Conservation (phyloP, 30 jellyfish, hydroid and myxozoan species). For the Turritopsis dohrnii region DNA sequence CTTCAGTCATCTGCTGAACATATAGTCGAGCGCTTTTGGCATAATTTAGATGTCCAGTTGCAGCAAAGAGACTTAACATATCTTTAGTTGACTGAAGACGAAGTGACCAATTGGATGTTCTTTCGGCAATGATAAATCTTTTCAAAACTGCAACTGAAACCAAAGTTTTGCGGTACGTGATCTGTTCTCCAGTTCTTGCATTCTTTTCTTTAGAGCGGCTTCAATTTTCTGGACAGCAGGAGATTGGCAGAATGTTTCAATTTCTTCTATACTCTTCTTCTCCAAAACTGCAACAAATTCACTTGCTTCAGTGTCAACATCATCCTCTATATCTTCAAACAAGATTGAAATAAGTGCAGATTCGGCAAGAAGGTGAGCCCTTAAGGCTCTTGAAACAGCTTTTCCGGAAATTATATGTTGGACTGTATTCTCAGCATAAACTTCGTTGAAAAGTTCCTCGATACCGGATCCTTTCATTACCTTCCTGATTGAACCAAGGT, state of each 20-base stretch:
- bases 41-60: constrained; percentile 49
- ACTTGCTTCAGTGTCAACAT: neutral
- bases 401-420: constrained; percentile 49
- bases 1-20: constrained; percentile 28
- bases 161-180: constrained; percentile 48
- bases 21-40: constrained; percentile 45
- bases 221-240: neutral
- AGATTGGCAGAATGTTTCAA: neutral
- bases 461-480: constrained; percentile 59
- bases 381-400: constrained; percentile 50
- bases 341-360: constrained; percentile 40
- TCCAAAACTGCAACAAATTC: neutral
- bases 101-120: constrained; percentile 49
- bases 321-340: constrained; percentile 17
- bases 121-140: constrained; percentile 40
- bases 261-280: neutral
- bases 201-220: neutral
- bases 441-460: constrained; percentile 51
- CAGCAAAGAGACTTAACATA: constrained; percentile 60
- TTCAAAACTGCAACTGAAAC: constrained; percentile 24
- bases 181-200: neutral
- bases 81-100: constrained; percentile 27
- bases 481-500: constrained; percentile 42
- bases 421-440: constrained; percentile 41
- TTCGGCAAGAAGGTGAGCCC: constrained; percentile 50